Evolutionary conservation across 2,888 invertebrate genomes (phyloP).

Genomic region (Aporophyla nigra): DNA sequence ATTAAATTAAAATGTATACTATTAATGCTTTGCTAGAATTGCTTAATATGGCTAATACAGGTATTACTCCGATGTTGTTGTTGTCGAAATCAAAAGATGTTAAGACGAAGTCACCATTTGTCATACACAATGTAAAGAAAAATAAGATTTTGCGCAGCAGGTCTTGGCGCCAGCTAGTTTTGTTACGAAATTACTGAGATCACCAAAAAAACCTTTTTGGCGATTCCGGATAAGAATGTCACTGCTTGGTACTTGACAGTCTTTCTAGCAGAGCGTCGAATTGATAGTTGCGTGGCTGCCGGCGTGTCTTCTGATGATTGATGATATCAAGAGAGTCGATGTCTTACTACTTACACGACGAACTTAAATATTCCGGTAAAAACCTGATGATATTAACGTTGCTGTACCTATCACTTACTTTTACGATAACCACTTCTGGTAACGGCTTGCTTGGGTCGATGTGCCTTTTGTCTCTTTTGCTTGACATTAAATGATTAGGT

Average conservation of each 20-base stretch:
- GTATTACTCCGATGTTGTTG: background rate
- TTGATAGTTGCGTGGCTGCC: background rate
- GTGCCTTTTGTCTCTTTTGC: background rate
- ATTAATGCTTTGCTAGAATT: background rate
- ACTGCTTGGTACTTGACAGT: too few relatives aligned
- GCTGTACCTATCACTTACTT: too few relatives aligned
- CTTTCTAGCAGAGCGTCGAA: too few relatives aligned
- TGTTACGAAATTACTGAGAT: background rate
- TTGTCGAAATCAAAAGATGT: background rate
- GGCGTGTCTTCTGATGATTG: background rate
- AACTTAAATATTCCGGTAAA: background rate
- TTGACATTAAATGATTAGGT: background rate
- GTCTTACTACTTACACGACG: background rate
- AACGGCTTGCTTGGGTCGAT: background rate
- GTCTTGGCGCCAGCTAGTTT: too few relatives aligned
- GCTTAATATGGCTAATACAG: too few relatives aligned
- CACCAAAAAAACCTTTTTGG: too few relatives aligned
- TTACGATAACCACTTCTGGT: background rate
- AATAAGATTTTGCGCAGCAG: too few relatives aligned
- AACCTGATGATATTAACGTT: too few relatives aligned
- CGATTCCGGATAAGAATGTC: too few relatives aligned
- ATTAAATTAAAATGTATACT: too few relatives aligned
- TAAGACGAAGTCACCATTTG: background rate
- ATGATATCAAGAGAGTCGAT: background rate
- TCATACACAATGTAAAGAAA: background rate